Base-by-base conservation (phyloP, 2,888 invertebrate species). In the Drosophila engyochracea region DNA sequence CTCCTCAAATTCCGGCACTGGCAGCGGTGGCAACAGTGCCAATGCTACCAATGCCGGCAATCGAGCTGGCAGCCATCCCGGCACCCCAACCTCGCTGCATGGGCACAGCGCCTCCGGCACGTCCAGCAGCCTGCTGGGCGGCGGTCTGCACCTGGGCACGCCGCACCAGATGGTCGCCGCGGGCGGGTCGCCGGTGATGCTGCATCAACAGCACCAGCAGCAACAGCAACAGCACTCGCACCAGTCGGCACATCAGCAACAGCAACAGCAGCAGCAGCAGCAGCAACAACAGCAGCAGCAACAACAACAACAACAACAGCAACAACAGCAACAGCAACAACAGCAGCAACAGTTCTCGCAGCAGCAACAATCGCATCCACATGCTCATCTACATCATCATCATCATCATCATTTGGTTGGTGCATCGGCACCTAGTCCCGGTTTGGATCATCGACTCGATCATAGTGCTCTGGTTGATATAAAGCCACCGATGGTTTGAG, bases 381-480 rank as follows among this genome's bases (percentile, higher is more conserved):
- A 93, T 63, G 35, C 89, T 76, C 93, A 91, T 62, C 91, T 92
- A 19, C 92, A 92, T 52, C 93, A 92, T 52, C 91, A 92, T 58
- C 92, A 92, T 65, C 92, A 92, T 55, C 92, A 93, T 79, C 91
- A 92, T 64, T 77, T 91, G 79, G 85, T 81, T 12, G 86, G 89
- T 93, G 94, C 81, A 4, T 93, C 92, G 28, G 94, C 95, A 87
- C 94, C 94, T 91, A 94, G 95, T 94, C 94, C 95, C 76, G 94
- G 94, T 70, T 93, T 96, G 78, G 95, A 96, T 93, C 95, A 95
- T 68, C 81, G 84, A 12, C 58, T 78, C 25, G 82, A 82, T 94
- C 95, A 95, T 92, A 92, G 86, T 70, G 83, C 91, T 4, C 61
- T 92, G 66, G 94, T 96, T 91, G 96, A 96, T 92, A 96, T 96